A percentile compares a stretch with the other conserved stretches of the same genome.
These are phyloP conservation scores for Zoanthus gigantus DNA, from an alignment of 92 coral and sea anemone genomes.

Conservation along the genomic window DNA sequence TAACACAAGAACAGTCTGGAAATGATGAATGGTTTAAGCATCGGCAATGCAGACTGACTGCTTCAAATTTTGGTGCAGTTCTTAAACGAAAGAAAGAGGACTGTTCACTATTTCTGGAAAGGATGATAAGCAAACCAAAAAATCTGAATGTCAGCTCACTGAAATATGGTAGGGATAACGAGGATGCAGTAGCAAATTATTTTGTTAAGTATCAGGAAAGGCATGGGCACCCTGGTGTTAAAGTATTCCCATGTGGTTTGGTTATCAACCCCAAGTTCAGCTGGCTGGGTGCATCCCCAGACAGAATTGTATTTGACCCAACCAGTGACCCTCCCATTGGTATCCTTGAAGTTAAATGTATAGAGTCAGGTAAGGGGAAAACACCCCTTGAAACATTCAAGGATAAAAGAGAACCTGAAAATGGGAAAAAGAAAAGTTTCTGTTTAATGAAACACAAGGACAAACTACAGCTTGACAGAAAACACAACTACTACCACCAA, in stretches of 20 bases:
- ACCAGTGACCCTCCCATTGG: conserved; percentile 61
- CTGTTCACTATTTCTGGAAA: conserved; percentile 64
- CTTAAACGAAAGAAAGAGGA: conserved; percentile 60
- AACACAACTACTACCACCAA: conserved; percentile 64
- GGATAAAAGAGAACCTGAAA: conserved; percentile 60
- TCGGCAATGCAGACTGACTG: conserved; percentile 63
- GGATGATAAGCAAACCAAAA: conserved; percentile 41
- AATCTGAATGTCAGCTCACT: conserved; percentile 65
- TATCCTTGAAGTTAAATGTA: conserved; percentile 68
- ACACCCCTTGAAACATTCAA: conserved; percentile 61
- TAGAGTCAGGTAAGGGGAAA: conserved; percentile 78
- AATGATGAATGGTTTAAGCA: conserved; percentile 60
- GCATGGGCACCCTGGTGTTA: conserved; percentile 68
- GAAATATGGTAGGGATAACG: conserved; percentile 62
- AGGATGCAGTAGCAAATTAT: conserved; percentile 53
- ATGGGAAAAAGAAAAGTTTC: conserved; percentile 59
- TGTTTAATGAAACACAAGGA: conserved; percentile 27
- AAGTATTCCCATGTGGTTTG: conserved; percentile 72
- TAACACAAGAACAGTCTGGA: conserved; percentile 54
- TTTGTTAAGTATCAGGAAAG: conserved; percentile 59
- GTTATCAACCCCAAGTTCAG: conserved; percentile 66
- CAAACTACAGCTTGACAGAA: conserved; percentile 43
- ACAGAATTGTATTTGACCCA: conserved; percentile 71
- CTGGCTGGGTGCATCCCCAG: conserved; percentile 77
- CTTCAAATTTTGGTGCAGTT: conserved; percentile 72